phyloP scores from a whole-genome alignment of 2,113 vertebrate genomes.

The Dendropsophus ebraccatus region DNA sequence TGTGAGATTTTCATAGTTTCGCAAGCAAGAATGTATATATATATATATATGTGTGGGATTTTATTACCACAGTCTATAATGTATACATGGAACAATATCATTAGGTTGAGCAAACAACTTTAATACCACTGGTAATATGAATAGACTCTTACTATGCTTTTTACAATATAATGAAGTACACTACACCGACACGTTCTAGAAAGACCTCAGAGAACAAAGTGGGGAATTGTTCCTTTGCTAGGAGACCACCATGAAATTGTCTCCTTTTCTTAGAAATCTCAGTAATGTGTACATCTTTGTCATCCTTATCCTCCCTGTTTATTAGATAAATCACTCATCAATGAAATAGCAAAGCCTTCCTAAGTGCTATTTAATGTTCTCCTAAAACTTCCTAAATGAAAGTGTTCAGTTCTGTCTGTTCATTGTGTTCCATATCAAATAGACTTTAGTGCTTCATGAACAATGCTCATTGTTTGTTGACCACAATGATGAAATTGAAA shows the following conservation, averaged over 20 bases:
- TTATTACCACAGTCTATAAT: too few relatives aligned
- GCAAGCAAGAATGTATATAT: too few relatives aligned
- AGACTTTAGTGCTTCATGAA: slow-evolving; percentile 2
- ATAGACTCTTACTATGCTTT: too few relatives aligned
- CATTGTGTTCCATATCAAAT: slow-evolving; percentile 16
- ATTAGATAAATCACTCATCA: not conserved
- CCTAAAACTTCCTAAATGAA: not conserved
- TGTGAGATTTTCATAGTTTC: too few relatives aligned
- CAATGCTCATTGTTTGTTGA: slow-evolving; percentile 13
- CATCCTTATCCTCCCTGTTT: not conserved
- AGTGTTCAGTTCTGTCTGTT: slow-evolving; percentile 12
- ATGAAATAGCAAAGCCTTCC: not conserved
- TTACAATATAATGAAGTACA: not conserved
- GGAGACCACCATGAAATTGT: not conserved
- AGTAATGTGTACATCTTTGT: not conserved
- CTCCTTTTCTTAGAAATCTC: not conserved
- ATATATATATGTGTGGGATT: too few relatives aligned
- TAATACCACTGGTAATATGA: too few relatives aligned
- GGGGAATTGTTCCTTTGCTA: not conserved
- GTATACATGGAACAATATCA: too few relatives aligned
- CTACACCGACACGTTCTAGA: not conserved
- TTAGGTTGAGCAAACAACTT: too few relatives aligned
- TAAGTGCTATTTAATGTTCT: not conserved
- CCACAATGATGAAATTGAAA: slow-evolving; percentile 11
- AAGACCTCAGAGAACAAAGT: not conserved